A percentile compares a stretch with the other conserved stretches of the same genome.
Evolutionary conservation across 2,113 vertebrate species (phyloP).

Genomic region (Myrmecophaga tridactyla): DNA sequence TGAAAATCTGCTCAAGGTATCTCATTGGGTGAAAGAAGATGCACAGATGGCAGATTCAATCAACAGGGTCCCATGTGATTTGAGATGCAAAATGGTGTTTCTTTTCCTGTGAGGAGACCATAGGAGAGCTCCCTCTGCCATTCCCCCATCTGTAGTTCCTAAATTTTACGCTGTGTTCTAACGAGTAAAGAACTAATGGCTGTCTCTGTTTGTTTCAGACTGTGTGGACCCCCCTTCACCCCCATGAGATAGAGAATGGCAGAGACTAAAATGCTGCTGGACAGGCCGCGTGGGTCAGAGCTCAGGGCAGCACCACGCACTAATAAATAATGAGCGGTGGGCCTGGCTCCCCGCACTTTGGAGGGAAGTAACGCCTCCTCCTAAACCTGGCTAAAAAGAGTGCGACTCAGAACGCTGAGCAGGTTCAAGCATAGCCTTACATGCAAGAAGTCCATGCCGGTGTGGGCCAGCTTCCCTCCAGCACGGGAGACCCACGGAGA

Average conservation of each 20-base stretch:
- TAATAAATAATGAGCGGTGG: neutral
- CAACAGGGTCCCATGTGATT: neutral
- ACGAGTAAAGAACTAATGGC: neutral
- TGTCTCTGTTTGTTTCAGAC: neutral
- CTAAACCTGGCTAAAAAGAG: neutral
- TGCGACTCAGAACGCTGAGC: neutral
- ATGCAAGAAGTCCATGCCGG: no score
- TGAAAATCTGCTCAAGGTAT: neutral
- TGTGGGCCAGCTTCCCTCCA: neutral
- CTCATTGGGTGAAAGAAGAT: neutral
- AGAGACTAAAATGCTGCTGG: neutral
- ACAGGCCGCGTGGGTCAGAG: neutral
- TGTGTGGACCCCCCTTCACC: neutral
- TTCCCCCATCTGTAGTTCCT: neutral
- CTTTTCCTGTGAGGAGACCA: neutral
- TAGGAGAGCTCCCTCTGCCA: neutral
- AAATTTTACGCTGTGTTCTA: neutral
- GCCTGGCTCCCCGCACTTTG: neutral
- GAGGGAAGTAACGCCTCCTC: neutral
- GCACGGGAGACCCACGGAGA: neutral
- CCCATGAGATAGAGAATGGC: neutral
- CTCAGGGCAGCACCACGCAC: rapidly evolving
- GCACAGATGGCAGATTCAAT: neutral
- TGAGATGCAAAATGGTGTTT: neutral
- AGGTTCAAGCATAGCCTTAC: neutral